A percentile compares a stretch with the other conserved stretches of the same genome.
These are phyloP conservation scores for Drosophila rellima DNA, from an alignment of 2,888 invertebrate species.

Conservation along the genomic window DNA sequence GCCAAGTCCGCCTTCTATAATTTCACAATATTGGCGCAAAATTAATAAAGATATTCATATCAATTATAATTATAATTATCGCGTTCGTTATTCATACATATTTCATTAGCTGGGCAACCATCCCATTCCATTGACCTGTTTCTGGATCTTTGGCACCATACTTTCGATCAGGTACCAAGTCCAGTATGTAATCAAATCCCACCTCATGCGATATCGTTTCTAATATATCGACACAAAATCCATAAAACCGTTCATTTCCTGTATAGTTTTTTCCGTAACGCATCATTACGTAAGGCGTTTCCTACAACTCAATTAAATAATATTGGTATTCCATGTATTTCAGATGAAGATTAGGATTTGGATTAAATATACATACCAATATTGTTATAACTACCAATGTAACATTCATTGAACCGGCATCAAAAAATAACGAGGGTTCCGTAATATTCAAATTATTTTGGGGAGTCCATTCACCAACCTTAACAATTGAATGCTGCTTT, in stretches of 20 bases:
- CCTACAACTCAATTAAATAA: slow-evolving; percentile 85
- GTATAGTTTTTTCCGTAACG: slow-evolving; percentile 89
- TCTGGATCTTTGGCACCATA: slow-evolving; percentile 91
- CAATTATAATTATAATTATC: too few species aligned
- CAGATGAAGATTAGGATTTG: not conserved
- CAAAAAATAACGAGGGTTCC: slow-evolving; percentile 90
- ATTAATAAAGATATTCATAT: not conserved
- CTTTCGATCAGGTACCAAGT: slow-evolving; percentile 90
- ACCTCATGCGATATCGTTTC: slow-evolving; percentile 89
- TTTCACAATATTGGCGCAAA: not conserved
- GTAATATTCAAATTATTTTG: slow-evolving; percentile 90
- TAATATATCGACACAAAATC: slow-evolving; percentile 92
- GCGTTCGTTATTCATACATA: too few species aligned
- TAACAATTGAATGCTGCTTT: slow-evolving; percentile 90
- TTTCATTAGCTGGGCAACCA: slow-evolving; percentile 90
- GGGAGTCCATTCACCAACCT: slow-evolving; percentile 92
- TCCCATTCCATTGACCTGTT: slow-evolving; percentile 92
- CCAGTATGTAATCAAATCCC: slow-evolving; percentile 90
- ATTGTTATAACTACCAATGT: slow-evolving; percentile 92
- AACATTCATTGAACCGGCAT: slow-evolving; percentile 90
- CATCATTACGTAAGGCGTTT: slow-evolving; percentile 92
- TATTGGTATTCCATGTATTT: not conserved
- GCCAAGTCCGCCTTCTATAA: slow-evolving; percentile 94
- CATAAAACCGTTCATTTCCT: slow-evolving; percentile 91
- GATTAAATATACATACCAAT: slow-evolving; percentile 87